phyloP scores from a whole-genome alignment of 1,140 invertebrate species.

The Campoletis sonorensis region DNA sequence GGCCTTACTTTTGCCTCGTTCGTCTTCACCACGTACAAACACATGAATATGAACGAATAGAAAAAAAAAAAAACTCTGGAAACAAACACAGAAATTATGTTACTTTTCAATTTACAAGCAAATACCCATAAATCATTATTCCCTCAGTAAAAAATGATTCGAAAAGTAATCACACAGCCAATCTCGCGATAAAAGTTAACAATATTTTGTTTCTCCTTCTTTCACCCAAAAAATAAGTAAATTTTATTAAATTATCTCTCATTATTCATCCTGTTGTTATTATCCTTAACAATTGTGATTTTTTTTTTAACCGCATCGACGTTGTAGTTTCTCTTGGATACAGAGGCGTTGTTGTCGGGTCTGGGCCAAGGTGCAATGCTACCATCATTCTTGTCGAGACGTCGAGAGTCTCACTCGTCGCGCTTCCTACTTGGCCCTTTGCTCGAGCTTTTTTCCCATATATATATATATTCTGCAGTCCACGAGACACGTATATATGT shows the following conservation, averaged over 20 bases:
- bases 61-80: too few relatives aligned
- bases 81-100: too few relatives aligned
- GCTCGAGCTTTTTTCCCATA: neutral
- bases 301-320: neutral
- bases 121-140: too few relatives aligned
- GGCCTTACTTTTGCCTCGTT: conserved; percentile 62
- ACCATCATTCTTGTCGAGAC: conserved; percentile 55
- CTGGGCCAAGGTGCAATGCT: conserved; percentile 55
- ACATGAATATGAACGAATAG: too few relatives aligned
- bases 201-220: too few relatives aligned
- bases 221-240: too few relatives aligned
- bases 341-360: conserved; percentile 24
- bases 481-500: neutral
- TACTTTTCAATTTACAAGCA: too few relatives aligned
- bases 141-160: too few relatives aligned
- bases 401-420: conserved; percentile 9
- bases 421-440: conserved; percentile 37
- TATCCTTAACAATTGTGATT: neutral
- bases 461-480: neutral
- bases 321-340: conserved; percentile 1
- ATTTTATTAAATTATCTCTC: too few relatives aligned
- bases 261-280: too few relatives aligned
- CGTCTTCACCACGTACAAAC: neutral
- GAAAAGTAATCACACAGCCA: too few relatives aligned
- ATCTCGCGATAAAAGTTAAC: too few relatives aligned